phyloP scores from a whole-genome alignment of 2,888 invertebrate genomes.

The Euplexia lucipara region DNA sequence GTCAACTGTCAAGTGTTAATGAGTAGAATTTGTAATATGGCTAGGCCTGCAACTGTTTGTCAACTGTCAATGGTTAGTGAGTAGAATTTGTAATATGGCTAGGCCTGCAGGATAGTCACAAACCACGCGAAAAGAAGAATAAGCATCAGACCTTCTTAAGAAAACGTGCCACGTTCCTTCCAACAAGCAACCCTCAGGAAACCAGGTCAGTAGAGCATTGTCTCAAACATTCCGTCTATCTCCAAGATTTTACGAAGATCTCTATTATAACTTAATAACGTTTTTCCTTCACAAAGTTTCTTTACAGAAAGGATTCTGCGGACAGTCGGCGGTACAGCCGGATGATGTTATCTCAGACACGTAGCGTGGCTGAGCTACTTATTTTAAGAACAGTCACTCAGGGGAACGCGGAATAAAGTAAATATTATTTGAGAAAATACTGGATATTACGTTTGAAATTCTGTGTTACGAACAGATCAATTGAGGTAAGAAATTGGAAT shows the following conservation, averaged over 20 bases:
- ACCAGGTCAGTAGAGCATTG: slow-evolving; percentile 35
- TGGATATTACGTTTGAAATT: neutral
- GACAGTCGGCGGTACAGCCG: slow-evolving; percentile 19
- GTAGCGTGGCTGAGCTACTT: slow-evolving; percentile 34
- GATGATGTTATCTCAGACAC: slow-evolving; percentile 48
- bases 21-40: too few species aligned
- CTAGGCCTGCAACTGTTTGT: too few species aligned
- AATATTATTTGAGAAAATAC: slow-evolving; percentile 27
- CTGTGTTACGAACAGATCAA: neutral
- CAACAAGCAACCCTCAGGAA: neutral
- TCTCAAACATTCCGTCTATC: slow-evolving; percentile 32
- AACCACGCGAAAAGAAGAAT: too few species aligned
- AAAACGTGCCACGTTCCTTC: neutral
- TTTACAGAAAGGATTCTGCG: slow-evolving; percentile 47
- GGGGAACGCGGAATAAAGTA: slow-evolving; percentile 21
- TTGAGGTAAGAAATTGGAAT: neutral
- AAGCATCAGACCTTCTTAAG: neutral
- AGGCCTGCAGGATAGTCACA: too few species aligned
- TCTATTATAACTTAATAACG: slow-evolving; percentile 52
- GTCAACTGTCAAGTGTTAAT: too few species aligned
- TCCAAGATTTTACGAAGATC: slow-evolving; percentile 15
- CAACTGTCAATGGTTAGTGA: too few species aligned
- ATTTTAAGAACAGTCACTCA: slow-evolving; percentile 45
- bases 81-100: too few species aligned
- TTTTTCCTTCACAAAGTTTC: slow-evolving; percentile 46